These are phyloP conservation scores for Ascaphus truei DNA, from an alignment of 2,113 vertebrate genomes.

Conservation along the genomic window DNA sequence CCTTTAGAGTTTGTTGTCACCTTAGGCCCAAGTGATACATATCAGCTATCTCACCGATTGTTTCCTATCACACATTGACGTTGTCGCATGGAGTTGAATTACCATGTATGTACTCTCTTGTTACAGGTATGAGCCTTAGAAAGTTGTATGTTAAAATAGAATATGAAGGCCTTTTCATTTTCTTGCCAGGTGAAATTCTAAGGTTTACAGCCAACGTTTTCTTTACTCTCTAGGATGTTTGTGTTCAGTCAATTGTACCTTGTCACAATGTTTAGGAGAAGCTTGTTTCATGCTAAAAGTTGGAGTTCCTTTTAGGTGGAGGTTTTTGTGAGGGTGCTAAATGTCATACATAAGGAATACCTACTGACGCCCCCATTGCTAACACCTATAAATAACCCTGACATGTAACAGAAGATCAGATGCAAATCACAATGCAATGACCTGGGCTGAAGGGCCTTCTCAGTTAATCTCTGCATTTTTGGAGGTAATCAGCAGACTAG, in stretches of 20 bases:
- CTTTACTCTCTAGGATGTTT: background rate
- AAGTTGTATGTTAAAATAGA: conserved; percentile 42
- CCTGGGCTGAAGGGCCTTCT: too few species aligned
- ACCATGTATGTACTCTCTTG: conserved; percentile 43
- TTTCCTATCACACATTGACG: conserved; percentile 59
- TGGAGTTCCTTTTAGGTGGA: too few species aligned
- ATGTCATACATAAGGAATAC: background rate
- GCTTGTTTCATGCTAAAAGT: too few species aligned
- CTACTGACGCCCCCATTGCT: background rate
- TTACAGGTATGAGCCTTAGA: conserved; percentile 47
- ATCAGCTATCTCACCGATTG: conserved; percentile 54
- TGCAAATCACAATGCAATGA: background rate
- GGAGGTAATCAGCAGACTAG: too few species aligned
- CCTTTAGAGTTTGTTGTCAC: conserved; percentile 58
- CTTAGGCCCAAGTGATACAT: conserved; percentile 56
- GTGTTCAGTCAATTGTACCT: background rate
- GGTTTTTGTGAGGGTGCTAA: too few species aligned
- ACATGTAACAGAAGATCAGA: background rate
- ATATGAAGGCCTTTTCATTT: conserved; percentile 33
- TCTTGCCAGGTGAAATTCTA: conserved; percentile 5
- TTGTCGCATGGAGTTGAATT: conserved; percentile 70
- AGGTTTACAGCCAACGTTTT: background rate
- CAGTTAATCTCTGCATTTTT: too few species aligned
- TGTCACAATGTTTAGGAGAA: too few species aligned
- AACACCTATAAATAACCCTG: background rate